Evolutionary conservation across 2,113 vertebrate species (phyloP).

Genomic region (Engystomops pustulosus): DNA sequence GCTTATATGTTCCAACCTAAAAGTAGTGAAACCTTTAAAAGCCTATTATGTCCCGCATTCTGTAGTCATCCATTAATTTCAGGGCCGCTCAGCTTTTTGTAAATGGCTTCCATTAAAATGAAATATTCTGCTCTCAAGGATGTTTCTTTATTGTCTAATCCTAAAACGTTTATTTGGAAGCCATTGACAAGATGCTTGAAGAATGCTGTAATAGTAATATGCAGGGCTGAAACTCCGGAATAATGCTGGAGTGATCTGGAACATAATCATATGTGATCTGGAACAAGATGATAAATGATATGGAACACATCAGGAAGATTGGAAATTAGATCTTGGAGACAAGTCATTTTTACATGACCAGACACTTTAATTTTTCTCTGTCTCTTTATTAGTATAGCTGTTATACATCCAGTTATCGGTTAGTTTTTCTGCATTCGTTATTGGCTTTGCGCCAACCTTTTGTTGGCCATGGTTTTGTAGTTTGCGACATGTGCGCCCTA

Average conservation of each 20-base stretch:
- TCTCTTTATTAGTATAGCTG: not conserved
- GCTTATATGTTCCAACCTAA: not conserved
- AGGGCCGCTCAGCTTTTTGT: not conserved
- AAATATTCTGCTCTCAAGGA: not conserved
- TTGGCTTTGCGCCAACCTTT: no score
- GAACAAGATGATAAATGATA: not conserved
- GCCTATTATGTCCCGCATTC: not conserved
- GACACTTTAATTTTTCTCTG: not conserved
- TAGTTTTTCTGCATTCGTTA: no score
- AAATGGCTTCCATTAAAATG: not conserved
- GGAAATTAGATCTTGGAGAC: not conserved
- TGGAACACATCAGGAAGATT: not conserved
- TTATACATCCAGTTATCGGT: not conserved
- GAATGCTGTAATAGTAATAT: not conserved
- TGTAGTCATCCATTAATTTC: not conserved
- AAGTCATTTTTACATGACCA: constrained; percentile 3
- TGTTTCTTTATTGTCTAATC: not conserved
- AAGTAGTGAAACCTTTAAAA: not conserved
- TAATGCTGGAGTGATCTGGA: not conserved
- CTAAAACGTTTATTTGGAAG: not conserved
- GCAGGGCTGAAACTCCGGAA: not conserved
- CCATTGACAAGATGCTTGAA: not conserved
- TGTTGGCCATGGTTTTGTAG: no score
- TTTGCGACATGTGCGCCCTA: no score
- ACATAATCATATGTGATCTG: no score